These are phyloP conservation scores for Lobophora halterata DNA, from an alignment of 2,888 invertebrate genomes.

Conservation along the genomic window DNA sequence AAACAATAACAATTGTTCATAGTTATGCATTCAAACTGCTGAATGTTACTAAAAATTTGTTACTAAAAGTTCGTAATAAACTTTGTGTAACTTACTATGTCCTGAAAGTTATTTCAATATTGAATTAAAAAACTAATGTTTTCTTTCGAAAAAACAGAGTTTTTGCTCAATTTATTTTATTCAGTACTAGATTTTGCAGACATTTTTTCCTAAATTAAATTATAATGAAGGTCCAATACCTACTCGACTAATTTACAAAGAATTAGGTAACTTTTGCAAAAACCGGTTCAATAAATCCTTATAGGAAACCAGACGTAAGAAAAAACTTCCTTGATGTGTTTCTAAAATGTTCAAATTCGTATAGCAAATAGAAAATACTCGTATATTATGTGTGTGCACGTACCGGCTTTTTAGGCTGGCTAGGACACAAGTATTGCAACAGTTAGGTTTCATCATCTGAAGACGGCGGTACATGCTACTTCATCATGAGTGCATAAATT, in stretches of 20 bases:
- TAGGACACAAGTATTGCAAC: slow-evolving; percentile 47
- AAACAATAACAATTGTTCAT: too few relatives aligned
- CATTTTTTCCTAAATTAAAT: too few relatives aligned
- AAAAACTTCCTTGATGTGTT: slow-evolving; percentile 27
- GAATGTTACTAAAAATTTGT: too few relatives aligned
- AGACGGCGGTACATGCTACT: slow-evolving; percentile 47
- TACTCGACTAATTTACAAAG: slow-evolving; percentile 20
- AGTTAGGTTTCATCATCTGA: slow-evolving; percentile 53
- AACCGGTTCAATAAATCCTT: slow-evolving; percentile 32
- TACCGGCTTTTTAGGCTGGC: slow-evolving; percentile 23
- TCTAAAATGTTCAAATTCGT: slow-evolving; percentile 26
- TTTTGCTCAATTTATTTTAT: too few relatives aligned
- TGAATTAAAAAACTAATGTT: too few relatives aligned
- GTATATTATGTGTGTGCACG: slow-evolving; percentile 25
- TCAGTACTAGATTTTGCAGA: too few relatives aligned
- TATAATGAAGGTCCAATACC: slow-evolving; percentile 15
- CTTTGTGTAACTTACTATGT: too few relatives aligned
- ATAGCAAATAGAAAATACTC: slow-evolving; percentile 31
- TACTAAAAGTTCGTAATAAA: too few relatives aligned
- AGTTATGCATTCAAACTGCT: too few relatives aligned
- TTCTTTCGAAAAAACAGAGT: too few relatives aligned
- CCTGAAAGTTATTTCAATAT: too few relatives aligned
- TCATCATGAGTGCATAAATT: slow-evolving; percentile 44
- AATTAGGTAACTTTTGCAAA: slow-evolving; percentile 24
- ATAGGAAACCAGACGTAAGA: slow-evolving; percentile 28